A percentile compares a stretch with the other conserved stretches of the same genome.
phyloP scores from a whole-genome alignment of 1,140 invertebrate species.

The Meteorus sp. region DNA sequence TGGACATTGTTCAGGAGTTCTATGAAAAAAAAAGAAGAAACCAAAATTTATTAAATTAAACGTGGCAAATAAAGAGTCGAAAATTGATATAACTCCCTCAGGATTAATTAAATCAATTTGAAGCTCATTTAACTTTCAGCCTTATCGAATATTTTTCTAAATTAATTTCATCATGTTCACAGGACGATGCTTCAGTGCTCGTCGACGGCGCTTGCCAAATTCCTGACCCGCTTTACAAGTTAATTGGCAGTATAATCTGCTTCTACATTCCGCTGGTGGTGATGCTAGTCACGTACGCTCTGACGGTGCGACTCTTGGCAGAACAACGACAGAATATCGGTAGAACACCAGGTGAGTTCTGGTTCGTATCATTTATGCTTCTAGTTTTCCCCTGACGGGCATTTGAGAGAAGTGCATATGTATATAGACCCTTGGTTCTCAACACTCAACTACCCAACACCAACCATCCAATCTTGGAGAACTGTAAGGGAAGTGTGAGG shows the following conservation, averaged over 20 bases:
- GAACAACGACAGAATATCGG: slow-evolving; percentile 75
- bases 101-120: no score
- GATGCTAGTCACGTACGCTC: slow-evolving; percentile 90
- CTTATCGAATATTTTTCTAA: not conserved
- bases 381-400: not conserved
- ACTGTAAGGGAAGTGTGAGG: no score
- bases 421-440: not conserved
- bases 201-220: slow-evolving; percentile 82
- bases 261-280: slow-evolving; percentile 95
- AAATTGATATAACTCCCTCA: no score
- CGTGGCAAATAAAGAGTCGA: not conserved
- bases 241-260: slow-evolving; percentile 90
- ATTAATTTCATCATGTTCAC: slow-evolving; percentile 43
- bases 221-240: slow-evolving; percentile 85
- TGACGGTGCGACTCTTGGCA: slow-evolving; percentile 83
- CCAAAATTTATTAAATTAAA: not conserved
- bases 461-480: no score
- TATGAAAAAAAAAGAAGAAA: slow-evolving; percentile 45
- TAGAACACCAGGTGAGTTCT: slow-evolving; percentile 49
- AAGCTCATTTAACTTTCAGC: no score
- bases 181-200: slow-evolving; percentile 79
- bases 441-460: no score
- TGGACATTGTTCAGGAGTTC: slow-evolving; percentile 95
- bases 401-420: not conserved
- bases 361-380: not conserved